Evolutionary conservation across 2,888 invertebrate genomes (phyloP), one percentile per base, ranked within the genome.

Genomic region (Xanthorhoe spadicearia): DNA sequence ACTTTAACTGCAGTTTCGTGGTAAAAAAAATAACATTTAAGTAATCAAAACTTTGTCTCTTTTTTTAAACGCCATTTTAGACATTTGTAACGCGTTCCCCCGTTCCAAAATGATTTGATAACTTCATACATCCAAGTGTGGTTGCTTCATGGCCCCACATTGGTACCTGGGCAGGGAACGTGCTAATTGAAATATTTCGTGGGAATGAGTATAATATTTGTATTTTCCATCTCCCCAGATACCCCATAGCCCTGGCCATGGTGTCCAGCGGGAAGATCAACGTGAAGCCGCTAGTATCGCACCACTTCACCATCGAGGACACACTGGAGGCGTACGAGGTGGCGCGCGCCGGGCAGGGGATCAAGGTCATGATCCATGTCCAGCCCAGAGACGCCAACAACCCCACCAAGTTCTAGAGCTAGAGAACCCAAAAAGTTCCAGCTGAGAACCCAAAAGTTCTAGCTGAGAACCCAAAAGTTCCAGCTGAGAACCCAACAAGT

Each of bases 311-410:
- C 69, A 87, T 98, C 13, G 96, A 96, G 76, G 95, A 98, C 61
- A 95, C 97, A 0, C 79, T 95, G 7, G 93, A 96, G 80, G 98
- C 98, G 0, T 98, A 98, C 87, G 96, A 98, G 78, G 95, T 96
- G 5, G 95, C 98, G 0, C 95, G 95, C 70, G 94, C 94, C 57
- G 96, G 96, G 1, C 88, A 94, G 56, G 96, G 95, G 69, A 96
- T 98, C 79, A 98, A 98, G 90, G 96, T 98, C 75, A 96, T 98
- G 95, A 98, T 98, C 64, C 96, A 98, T 82, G 94, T 94, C 0
- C 94, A 94, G 76, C 93, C 94, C 0, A 77, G 90, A 7, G 86
- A 94, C 73, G 69, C 89, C 15, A 95, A 95, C 77, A 95, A 95
- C 77, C 79, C 83, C 0, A 68, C 66, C 0, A 86, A 87, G 67